These are phyloP conservation scores for Cheilosia grossa DNA, from an alignment of 2,888 invertebrate genomes.

Conservation along the genomic window DNA sequence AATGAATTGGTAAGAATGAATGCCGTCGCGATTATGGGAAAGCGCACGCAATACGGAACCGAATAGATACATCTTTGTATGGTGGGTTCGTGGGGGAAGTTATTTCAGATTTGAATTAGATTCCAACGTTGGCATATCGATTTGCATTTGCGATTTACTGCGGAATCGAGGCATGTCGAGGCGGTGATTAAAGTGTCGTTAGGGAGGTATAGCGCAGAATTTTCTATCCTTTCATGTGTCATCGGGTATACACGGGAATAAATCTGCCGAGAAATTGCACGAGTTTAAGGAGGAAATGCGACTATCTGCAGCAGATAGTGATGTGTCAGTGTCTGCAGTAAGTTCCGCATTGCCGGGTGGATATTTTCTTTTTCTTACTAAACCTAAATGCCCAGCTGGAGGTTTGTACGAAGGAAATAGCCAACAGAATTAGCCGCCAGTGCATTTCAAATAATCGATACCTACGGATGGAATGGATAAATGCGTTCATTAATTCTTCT, in stretches of 20 bases:
- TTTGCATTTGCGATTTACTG: constrained; percentile 45
- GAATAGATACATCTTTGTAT: constrained; percentile 18
- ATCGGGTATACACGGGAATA: neutral
- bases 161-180: constrained; percentile 11
- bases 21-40: constrained; percentile 16
- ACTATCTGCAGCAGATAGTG: too few species aligned
- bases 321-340: too few species aligned
- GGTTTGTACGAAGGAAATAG: too few species aligned
- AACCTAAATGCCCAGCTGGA: too few species aligned
- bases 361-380: too few species aligned
- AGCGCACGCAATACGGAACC: constrained; percentile 50
- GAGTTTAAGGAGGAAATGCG: too few species aligned
- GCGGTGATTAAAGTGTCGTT: constrained; percentile 24
- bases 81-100: constrained; percentile 6
- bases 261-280: too few species aligned
- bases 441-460: too few species aligned
- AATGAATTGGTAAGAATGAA: constrained; percentile 55
- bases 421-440: too few species aligned
- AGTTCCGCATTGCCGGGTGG: too few species aligned
- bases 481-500: too few species aligned
- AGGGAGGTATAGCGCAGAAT: neutral
- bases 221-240: neutral
- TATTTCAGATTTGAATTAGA: constrained; percentile 35
- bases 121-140: constrained; percentile 24
- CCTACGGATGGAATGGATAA: too few species aligned